phyloP scores from a whole-genome alignment of 2,113 vertebrate species.

The Tonatia bakeri region DNA sequence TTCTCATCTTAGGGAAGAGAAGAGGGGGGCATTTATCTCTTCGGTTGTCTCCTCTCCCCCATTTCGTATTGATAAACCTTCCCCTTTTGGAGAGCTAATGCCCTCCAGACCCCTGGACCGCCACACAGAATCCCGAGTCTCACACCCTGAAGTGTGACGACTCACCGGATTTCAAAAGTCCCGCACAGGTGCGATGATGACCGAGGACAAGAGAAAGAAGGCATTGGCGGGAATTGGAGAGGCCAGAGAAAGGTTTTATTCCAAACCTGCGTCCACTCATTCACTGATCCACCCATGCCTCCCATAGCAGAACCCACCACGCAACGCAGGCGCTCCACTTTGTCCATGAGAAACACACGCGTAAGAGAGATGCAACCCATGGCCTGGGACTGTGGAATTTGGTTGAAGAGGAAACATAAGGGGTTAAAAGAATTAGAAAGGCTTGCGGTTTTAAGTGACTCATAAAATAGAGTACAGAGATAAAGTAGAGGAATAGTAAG shows the following conservation, averaged over 20 bases:
- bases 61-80: neutral
- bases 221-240: neutral
- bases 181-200: neutral
- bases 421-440: neutral
- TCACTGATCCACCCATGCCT: neutral
- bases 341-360: neutral
- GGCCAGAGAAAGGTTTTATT: neutral
- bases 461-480: neutral
- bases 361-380: neutral
- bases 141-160: neutral
- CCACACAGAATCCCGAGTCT: neutral
- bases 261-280: neutral
- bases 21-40: fast-evolving
- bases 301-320: neutral
- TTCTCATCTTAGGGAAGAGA: neutral
- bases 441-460: neutral
- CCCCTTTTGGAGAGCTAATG: neutral
- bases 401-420: neutral
- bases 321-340: neutral
- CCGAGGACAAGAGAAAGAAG: neutral
- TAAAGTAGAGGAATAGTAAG: neutral
- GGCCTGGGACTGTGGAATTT: neutral
- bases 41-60: neutral
- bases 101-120: neutral
- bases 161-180: neutral